Evolutionary conservation across 2,888 invertebrate species (phyloP), one percentile per base, ranked within the genome.

Genomic region (Parochlus steinenii): DNA sequence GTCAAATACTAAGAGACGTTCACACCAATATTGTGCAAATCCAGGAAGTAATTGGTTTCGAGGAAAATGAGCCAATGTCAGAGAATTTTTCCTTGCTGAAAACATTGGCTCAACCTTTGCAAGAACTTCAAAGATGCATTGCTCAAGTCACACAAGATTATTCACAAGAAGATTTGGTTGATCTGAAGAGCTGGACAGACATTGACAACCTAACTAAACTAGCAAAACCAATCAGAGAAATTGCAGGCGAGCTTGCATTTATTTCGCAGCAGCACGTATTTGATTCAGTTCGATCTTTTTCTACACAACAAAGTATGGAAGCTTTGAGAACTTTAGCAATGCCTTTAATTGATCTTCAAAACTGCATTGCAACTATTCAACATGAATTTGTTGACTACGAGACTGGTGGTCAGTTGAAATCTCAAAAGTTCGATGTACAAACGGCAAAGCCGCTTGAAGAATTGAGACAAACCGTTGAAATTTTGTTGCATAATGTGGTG

Each of bases 131-230:
- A 31, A 58, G 47, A 10, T 58, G 61, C 25, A 49, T 65, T 40
- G 57, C 62, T 53, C 54, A 60, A 38, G 48, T 65, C 29, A 62
- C 64, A 40, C 61, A 63, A 42, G 57, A 63, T 40, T 53, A 62
- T 3, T 52, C 22, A 2, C 28, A 63, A 41, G 63, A 63, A 29
- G 61, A 63, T 43, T 54, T 55, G 29, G 50, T 48, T 24, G 61
- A 62, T 6, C 15, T 28, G n/a, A n/a, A n/a, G n/a, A 16, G 15
- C 10, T 11, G 12, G 6, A 20, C 27, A 15, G 28, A 34, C 51
- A 55, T 48, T 41, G 53, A 56, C 18, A 45, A 57, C 3, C 54
- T 47, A 40, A 32, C 50, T 5, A 56, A 55, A 36, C 51, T 63
- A 28, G 62, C 58, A 19, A 58, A 50, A 40, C 55, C 54, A 6